Base-by-base conservation (phyloP, 2,113 vertebrate genomes). In the Eupsittula cactorum region DNA sequence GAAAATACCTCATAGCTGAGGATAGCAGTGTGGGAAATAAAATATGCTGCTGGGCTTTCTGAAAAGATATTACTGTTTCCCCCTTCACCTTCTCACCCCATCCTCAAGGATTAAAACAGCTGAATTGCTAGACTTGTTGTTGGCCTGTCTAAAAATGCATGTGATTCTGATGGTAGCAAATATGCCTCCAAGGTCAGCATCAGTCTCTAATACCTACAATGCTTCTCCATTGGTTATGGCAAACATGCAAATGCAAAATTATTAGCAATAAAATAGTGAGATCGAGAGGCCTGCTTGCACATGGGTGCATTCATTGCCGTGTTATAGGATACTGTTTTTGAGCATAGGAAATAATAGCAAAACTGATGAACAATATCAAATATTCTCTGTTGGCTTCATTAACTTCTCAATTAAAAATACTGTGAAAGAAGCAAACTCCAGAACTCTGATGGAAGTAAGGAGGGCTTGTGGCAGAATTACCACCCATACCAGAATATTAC, bases 301-400 rank as follows among this genome's bases (percentile, higher is more conserved):
- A 15, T 7, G 0, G 1, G 29, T 46, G 27, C 21, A 1, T 41
- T 78, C 29, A 3, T 28, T 64, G 82, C 46, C 14, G 0, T 27
- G 73, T 35, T 50, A 5, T 5, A 3, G 1, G 31, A 53, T 23
- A 4, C 33, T 53, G 50, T 8, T 44, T 85, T 62, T 14, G 46
- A 77, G 65, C 47, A 10, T 3, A 73, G 65, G 35, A 89, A 79
- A 35, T 79, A 87, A 85, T 1, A n/a, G 21, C 11, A 52, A 68
- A 64, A 3, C 55, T 57, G 79, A 84, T 65, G 65, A 79, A 28
- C 33, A 68, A 0, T 44, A 52, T 15, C 57, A 62, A 33, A 44
- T 62, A 39, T 74, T 79, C 94, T 84, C 71, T 70, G 8, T 46
- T 75, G 88, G 41, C 46, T 90, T 79, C 60, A 64, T 76, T 73